Conservation (phyloP, 2,113 vertebrate genomes). For the Tragulus kanchil region DNA sequence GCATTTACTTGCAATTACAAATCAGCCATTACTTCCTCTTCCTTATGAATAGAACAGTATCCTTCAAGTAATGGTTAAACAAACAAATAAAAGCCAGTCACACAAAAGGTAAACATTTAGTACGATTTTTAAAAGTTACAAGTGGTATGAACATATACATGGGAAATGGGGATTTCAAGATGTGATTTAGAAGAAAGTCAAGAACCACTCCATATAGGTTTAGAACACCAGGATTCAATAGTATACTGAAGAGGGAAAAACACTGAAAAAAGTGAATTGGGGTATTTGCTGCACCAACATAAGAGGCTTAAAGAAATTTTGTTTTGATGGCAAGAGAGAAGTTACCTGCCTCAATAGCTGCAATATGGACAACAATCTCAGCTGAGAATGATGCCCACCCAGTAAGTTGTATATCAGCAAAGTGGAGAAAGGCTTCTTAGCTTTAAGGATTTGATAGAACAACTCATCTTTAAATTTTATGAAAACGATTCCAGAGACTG, state of each 20-base stretch:
- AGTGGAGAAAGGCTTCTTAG: background rate
- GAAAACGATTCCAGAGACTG: background rate
- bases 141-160: background rate
- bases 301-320: background rate
- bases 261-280: background rate
- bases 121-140: conserved; percentile 24
- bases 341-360: background rate
- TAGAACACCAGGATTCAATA: background rate
- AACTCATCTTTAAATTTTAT: background rate
- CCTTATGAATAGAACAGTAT: background rate
- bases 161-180: background rate
- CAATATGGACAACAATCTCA: background rate
- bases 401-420: background rate
- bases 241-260: background rate
- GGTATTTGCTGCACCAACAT: background rate
- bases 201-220: background rate
- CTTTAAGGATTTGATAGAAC: background rate
- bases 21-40: background rate
- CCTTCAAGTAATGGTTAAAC: background rate
- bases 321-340: background rate
- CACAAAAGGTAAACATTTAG: background rate
- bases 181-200: conserved; percentile 13
- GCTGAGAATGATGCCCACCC: background rate
- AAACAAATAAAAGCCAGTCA: background rate
- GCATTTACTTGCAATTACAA: background rate